Conservation (phyloP, 2,797 vertebrate species). For the Mionectes olivaceus region DNA sequence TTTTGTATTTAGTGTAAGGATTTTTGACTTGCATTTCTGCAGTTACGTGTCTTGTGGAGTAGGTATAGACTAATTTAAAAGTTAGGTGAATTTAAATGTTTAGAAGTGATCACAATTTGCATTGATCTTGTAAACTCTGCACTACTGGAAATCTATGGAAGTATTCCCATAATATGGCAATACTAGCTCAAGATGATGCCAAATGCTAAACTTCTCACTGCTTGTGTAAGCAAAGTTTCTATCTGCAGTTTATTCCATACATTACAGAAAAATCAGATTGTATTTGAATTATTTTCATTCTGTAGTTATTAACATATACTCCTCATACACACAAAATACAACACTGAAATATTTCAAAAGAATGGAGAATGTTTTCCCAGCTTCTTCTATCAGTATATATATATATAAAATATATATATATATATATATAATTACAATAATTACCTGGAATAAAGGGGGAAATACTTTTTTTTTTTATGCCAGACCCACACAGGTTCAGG, state of each 20-base stretch:
- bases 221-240: background rate
- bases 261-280: background rate
- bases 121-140: background rate
- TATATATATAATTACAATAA: no score
- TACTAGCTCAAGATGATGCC: background rate
- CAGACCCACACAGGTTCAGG: background rate
- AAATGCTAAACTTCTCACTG: background rate
- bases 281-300: background rate
- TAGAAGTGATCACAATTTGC: background rate
- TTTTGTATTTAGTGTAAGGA: background rate
- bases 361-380: background rate
- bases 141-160: background rate
- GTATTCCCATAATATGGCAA: background rate
- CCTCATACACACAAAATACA: background rate
- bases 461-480: background rate
- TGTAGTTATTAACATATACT: background rate
- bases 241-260: background rate
- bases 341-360: background rate
- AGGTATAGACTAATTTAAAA: background rate
- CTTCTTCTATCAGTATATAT: background rate
- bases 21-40: background rate
- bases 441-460: background rate
- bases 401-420: no score
- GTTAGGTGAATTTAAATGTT: background rate
- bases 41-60: background rate